Evolutionary conservation across 1,140 invertebrate genomes (phyloP).

Genomic region (Scaptomyza montana): DNA sequence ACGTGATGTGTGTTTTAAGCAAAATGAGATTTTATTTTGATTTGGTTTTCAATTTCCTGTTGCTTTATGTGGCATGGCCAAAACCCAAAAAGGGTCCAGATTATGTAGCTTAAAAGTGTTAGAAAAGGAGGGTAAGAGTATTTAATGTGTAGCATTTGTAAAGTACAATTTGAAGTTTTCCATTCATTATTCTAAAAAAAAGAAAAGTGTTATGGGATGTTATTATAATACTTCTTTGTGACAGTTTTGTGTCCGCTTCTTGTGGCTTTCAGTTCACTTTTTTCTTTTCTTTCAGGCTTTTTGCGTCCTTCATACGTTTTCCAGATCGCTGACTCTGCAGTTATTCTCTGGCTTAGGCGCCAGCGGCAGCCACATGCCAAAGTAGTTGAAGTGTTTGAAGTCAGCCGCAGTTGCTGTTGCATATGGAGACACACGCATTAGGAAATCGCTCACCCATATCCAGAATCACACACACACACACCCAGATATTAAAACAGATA

Average conservation of each 20-base stretch:
- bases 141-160: too few species aligned
- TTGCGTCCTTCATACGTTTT: slow-evolving; percentile 43
- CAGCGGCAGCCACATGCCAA: slow-evolving; percentile 10
- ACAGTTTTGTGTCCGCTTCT: too few species aligned
- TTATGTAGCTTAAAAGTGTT: background rate
- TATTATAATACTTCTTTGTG: background rate
- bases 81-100: slow-evolving; percentile 8
- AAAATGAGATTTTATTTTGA: slow-evolving; percentile 57
- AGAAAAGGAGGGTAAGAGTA: too few species aligned
- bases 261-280: too few species aligned
- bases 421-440: slow-evolving; percentile 9
- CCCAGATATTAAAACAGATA: too few species aligned
- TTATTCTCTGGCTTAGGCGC: slow-evolving; percentile 47
- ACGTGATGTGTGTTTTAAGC: slow-evolving; percentile 74
- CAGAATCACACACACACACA: slow-evolving; percentile 11
- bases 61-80: slow-evolving; percentile 28
- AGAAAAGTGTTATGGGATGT: too few species aligned
- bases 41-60: slow-evolving; percentile 76
- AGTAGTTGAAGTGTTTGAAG: slow-evolving; percentile 2
- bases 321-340: slow-evolving; percentile 53
- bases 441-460: slow-evolving; percentile 26
- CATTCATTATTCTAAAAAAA: too few species aligned
- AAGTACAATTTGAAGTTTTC: too few species aligned
- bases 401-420: background rate
- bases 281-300: slow-evolving; percentile 5